phyloP scores from a whole-genome alignment of 92 coral and sea anemone species.

The Porites evermanni region DNA sequence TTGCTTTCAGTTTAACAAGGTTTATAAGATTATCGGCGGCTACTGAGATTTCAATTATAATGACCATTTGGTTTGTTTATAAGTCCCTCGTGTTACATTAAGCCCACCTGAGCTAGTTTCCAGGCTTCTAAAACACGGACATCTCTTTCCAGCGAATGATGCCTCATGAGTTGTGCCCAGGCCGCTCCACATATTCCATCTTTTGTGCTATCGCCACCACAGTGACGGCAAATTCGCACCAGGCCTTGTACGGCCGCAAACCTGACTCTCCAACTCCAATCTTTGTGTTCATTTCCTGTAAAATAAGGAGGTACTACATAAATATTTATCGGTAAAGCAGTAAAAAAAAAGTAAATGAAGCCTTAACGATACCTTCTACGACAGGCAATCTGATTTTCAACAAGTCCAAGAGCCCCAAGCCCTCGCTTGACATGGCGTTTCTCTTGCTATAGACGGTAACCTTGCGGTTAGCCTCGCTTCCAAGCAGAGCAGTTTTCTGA shows the following conservation, averaged over 20 bases:
- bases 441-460: constrained; percentile 62
- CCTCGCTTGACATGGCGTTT: constrained; percentile 43
- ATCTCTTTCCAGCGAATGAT: constrained; percentile 87
- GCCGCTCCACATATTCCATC: constrained; percentile 91
- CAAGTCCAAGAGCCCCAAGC: constrained; percentile 80
- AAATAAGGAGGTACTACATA: background rate
- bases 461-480: constrained; percentile 77
- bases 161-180: constrained; percentile 89
- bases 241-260: constrained; percentile 98
- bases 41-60: no score
- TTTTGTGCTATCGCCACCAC: constrained; percentile 78
- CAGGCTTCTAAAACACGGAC: constrained; percentile 94
- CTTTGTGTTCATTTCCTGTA: constrained; percentile 36
- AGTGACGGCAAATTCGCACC: constrained; percentile 92
- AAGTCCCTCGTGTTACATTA: no score
- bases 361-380: constrained; percentile 52
- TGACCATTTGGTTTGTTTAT: no score
- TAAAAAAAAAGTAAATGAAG: no score
- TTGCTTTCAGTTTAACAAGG: no score
- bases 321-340: background rate
- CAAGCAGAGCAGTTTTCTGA: constrained; percentile 90
- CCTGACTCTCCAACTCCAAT: constrained; percentile 95
- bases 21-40: no score
- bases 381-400: constrained; percentile 73
- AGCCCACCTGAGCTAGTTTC: constrained; percentile 89